Conservation (phyloP, 2,797 vertebrate genomes). For the Galagoides demidoff region DNA sequence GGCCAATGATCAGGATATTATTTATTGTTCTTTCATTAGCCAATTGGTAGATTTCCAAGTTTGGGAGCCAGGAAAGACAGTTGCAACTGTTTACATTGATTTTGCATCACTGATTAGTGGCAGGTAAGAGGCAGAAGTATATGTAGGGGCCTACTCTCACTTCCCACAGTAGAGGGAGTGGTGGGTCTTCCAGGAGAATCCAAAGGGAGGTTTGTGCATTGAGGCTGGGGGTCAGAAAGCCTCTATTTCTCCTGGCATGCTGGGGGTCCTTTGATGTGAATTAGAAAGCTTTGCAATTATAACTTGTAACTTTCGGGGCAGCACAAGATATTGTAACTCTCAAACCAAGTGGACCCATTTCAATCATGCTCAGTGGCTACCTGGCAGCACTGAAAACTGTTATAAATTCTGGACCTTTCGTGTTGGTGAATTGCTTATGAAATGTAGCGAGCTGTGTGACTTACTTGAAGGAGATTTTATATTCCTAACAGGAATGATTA, state of each 20-base stretch:
- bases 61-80: neutral
- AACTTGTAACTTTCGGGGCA: conserved; percentile 23
- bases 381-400: neutral
- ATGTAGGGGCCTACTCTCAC: neutral
- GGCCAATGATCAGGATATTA: neutral
- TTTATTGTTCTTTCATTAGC: conserved; percentile 17
- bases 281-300: conserved; percentile 47
- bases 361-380: neutral
- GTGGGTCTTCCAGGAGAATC: neutral
- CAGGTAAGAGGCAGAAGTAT: neutral
- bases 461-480: conserved; percentile 58
- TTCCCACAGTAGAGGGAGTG: neutral
- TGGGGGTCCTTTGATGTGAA: neutral
- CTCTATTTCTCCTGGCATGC: too few species aligned
- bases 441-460: conserved; percentile 31
- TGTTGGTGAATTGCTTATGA: conserved; percentile 45
- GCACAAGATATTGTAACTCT: conserved; percentile 11
- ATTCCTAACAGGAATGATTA: conserved; percentile 54
- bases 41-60: conserved; percentile 40
- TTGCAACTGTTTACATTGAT: neutral
- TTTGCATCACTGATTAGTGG: neutral
- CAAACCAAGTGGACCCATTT: conserved; percentile 5
- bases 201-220: neutral
- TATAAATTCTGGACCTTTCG: neutral
- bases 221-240: too few species aligned